A percentile compares a stretch with the other conserved stretches of the same genome.
phyloP scores from a whole-genome alignment of 2,797 vertebrate genomes.

The Acanthopagrus latus region DNA sequence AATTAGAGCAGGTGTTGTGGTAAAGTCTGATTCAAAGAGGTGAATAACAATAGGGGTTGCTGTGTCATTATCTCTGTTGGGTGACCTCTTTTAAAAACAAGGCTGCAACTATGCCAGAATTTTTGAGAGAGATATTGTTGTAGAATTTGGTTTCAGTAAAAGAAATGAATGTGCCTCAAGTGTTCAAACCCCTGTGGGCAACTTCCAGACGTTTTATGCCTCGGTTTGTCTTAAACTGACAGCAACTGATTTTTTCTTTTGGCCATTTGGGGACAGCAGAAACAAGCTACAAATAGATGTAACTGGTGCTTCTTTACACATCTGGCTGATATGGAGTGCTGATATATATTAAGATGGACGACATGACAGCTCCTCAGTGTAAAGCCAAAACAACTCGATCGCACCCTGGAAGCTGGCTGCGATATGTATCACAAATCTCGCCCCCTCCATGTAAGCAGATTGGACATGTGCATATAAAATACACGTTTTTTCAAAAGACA shows the following conservation, averaged over 20 bases:
- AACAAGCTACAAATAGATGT: neutral
- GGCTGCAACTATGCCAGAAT: neutral
- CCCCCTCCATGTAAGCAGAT: too few relatives aligned
- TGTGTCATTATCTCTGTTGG: constrained; percentile 8
- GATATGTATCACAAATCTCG: too few relatives aligned
- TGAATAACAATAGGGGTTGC: neutral
- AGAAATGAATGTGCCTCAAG: neutral
- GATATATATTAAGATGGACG: too few relatives aligned
- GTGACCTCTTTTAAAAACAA: neutral
- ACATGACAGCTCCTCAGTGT: too few relatives aligned
- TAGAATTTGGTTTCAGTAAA: neutral
- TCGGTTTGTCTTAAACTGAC: neutral
- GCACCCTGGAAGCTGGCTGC: too few relatives aligned
- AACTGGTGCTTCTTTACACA: neutral
- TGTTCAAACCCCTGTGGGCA: neutral
- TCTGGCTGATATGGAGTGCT: neutral
- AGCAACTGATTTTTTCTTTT: too few relatives aligned
- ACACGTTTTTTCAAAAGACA: too few relatives aligned
- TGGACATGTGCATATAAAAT: too few relatives aligned
- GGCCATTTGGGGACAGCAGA: neutral
- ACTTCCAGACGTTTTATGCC: neutral
- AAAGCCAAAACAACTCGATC: too few relatives aligned
- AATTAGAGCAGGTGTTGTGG: neutral
- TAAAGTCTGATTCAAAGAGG: neutral
- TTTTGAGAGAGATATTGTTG: neutral